Evolutionary conservation across 2,888 invertebrate genomes (phyloP).

Genomic region (Luffia ferchaultella): DNA sequence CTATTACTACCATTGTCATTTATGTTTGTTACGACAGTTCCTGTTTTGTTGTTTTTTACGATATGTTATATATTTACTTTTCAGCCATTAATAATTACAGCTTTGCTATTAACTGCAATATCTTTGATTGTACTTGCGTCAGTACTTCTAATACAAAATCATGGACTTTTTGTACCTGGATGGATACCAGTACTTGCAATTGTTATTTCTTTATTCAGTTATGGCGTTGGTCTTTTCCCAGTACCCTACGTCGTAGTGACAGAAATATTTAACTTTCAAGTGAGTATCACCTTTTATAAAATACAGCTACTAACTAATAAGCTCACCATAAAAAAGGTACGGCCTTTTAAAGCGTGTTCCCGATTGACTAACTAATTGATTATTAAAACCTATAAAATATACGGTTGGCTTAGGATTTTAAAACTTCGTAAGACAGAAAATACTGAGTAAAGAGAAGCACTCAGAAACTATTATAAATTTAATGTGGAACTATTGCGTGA

Average conservation of each 20-base stretch:
- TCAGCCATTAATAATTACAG: slow-evolving; percentile 22
- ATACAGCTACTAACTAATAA: background rate
- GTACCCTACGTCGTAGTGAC: slow-evolving; percentile 32
- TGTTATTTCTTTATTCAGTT: slow-evolving; percentile 21
- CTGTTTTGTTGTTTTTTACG: too few species aligned
- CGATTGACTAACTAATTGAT: too few species aligned
- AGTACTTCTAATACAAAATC: slow-evolving; percentile 17
- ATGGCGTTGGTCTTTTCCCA: slow-evolving; percentile 26
- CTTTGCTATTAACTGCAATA: slow-evolving; percentile 17
- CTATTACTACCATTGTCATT: background rate
- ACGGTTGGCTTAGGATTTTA: too few species aligned
- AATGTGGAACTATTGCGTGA: too few species aligned
- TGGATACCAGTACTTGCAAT: slow-evolving; percentile 28
- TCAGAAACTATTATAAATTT: too few species aligned
- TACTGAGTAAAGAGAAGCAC: too few species aligned
- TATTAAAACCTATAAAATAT: too few species aligned
- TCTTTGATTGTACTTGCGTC: slow-evolving; percentile 21
- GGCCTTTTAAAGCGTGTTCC: too few species aligned
- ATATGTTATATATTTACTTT: too few species aligned
- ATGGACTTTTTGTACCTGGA: slow-evolving; percentile 19
- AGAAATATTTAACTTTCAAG: slow-evolving; percentile 36
- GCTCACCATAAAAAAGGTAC: background rate
- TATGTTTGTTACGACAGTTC: background rate
- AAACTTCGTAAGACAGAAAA: too few species aligned
- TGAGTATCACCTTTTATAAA: slow-evolving; percentile 10